These are phyloP conservation scores for Akabosia matsudoensis DNA, from an alignment of 1,140 invertebrate genomes.

Conservation along the genomic window DNA sequence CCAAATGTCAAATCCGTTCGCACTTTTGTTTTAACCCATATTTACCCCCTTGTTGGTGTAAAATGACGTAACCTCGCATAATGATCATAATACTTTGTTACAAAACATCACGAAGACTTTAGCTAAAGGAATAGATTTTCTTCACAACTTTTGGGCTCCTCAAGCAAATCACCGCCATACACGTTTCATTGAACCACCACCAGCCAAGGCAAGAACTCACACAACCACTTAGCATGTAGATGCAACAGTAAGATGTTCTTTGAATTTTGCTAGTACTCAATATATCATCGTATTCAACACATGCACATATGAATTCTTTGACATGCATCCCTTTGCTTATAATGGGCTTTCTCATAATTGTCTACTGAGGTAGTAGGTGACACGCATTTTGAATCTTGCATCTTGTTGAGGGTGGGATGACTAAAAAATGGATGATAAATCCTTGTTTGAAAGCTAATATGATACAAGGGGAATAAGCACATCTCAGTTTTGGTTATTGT, in stretches of 20 bases:
- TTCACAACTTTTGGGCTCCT: too few relatives aligned
- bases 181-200: too few relatives aligned
- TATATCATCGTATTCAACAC: neutral
- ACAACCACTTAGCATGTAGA: neutral
- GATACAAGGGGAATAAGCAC: neutral
- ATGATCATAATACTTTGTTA: neutral
- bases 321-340: too few relatives aligned
- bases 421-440: neutral
- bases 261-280: neutral
- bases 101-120: neutral
- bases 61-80: neutral
- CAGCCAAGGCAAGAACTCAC: neutral
- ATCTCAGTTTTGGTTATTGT: neutral
- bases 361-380: neutral
- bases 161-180: too few relatives aligned
- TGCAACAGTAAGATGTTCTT: neutral
- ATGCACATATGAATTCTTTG: neutral
- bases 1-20: slow-evolving; percentile 21
- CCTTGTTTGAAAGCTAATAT: neutral
- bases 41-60: neutral
- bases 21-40: slow-evolving; percentile 15
- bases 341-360: too few relatives aligned
- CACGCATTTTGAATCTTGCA: neutral
- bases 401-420: neutral
- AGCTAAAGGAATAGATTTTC: neutral